Evolutionary conservation across 2,797 vertebrate species (phyloP), one percentile per base, ranked within the genome.

Genomic region (Rhinatrema bivittatum): DNA sequence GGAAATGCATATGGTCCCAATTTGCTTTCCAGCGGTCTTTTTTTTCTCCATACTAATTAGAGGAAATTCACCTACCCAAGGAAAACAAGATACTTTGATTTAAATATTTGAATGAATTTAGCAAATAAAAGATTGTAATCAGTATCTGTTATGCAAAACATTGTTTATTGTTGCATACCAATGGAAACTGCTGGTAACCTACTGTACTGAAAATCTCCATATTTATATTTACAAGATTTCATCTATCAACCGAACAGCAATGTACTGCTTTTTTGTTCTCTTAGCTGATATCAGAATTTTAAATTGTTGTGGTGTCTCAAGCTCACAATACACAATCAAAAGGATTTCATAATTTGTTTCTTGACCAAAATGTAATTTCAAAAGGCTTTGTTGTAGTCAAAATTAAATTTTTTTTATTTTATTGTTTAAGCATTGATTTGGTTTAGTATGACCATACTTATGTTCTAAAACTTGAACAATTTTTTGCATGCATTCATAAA

Each of bases 1-100:
- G 60, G 52, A 72, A 76, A 70, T 65, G 46, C 64, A 81, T 65
- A 75, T 71, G 56, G 53, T 33, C 55, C 52, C 28, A 62, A 72
- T 76, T 63, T 69, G 34, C 30, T 37, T 54, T 58, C 30, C 53
- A 60, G 61, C 46, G 38, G 42, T 62, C 60, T 64, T 46, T 49
- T 64, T 48, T 63, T 60, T 38, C 62, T 53, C 52, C 19, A 50
- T 12, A 0, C 48, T 72, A 70, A 70, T 68, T 70, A 60, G 42
- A 54, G 16, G 34, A 25, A 55, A 42, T 49, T 10, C 31, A 58
- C 44, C 38, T 32, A 37, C 12, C 8, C 47, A 71, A 36, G 20
- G 67, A 46, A 6, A 51, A 5, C 23, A 43, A 5, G 23, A 43
- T 33, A 35, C 7, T 53, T 10, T 16, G 19, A 42, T 65, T 60